Evolutionary conservation across 2,797 vertebrate genomes (phyloP), one percentile per base, ranked within the genome.

Genomic region (Myripristis murdjan): DNA sequence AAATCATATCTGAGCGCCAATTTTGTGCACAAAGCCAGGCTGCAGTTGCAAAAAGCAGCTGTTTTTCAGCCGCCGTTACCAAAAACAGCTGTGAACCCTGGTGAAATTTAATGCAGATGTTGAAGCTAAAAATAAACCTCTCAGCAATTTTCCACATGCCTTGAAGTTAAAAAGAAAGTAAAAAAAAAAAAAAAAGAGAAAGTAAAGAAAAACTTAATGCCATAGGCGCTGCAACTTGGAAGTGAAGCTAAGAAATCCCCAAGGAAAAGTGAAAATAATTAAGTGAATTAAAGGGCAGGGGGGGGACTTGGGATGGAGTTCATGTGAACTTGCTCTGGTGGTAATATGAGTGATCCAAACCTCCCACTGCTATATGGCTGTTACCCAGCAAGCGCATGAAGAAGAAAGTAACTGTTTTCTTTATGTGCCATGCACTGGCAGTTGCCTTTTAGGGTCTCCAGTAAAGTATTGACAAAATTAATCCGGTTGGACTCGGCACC

Each of bases 331-430:
- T 81, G 69, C 62, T 86, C 70, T 75, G 53, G 46, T 61, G 39
- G 73, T 73, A 64, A 76, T 81, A 49, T 51, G 77, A 85, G 65
- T 84, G 89, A 94, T 95, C 93, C 93, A 93, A 95, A 94, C 91
- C 94, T 94, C 94, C 93, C 93, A 89, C 91, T 88, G 93, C 91
- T 93, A 83, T 69, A 83, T 80, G 91, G 90, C 85, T 86, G 85
- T 49, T 70, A 76, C 80, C 88, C 87, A 91, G 81, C 83, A 88
- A 92, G 84, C 74, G 51, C 80, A 91, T 86, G 82, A 81, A 74
- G 81, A 73, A 71, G 48, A 86, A 68, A 86, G 77, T 26, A 83
- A 77, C 69, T 23, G 75, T 35, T 82, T 84, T 88, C 68, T 87
- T 79, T 77, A 54, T 60, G 59, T 77, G 91, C 91, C 92, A 92